Percentiles rank a stretch among this genome's conserved stretches.
Conservation (phyloP, 2,888 invertebrate genomes). For the Agelastica alni region DNA sequence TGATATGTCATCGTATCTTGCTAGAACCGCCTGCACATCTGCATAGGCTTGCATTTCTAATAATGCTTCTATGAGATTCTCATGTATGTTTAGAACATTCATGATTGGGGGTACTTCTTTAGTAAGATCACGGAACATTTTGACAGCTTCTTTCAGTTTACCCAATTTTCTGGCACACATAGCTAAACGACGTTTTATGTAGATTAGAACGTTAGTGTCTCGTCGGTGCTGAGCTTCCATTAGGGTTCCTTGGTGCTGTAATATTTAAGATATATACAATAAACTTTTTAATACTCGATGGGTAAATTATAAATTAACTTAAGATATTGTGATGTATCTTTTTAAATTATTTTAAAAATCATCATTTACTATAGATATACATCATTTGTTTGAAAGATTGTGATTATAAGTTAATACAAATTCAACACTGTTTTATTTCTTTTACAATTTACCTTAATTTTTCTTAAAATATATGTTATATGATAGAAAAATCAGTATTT, state of each 20-base stretch:
- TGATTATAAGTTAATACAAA: too few species aligned
- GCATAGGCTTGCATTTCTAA: conserved; percentile 96
- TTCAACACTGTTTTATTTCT: too few species aligned
- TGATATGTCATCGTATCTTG: conserved; percentile 92
- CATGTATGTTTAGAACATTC: conserved; percentile 91
- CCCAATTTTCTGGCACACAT: conserved; percentile 97
- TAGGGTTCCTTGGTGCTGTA: conserved; percentile 72
- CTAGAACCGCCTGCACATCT: conserved; percentile 91
- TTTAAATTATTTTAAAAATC: too few species aligned
- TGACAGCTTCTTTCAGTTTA: conserved; percentile 91
- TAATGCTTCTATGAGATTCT: conserved; percentile 93
- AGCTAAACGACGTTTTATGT: conserved; percentile 91
- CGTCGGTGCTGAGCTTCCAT: conserved; percentile 81
- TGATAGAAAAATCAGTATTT: too few species aligned
- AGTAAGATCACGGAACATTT: conserved; percentile 94
- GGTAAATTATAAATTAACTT: too few species aligned
- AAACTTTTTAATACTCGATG: too few species aligned
- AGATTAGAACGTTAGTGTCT: conserved; percentile 92
- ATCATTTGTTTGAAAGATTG: too few species aligned
- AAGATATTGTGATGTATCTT: too few species aligned
- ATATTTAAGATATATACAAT: too few species aligned
- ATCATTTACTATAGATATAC: too few species aligned
- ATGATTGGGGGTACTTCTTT: conserved; percentile 96
- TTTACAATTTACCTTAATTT: too few species aligned
- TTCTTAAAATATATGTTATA: too few species aligned